These are phyloP conservation scores for Drosophila nigromelanica DNA, from an alignment of 1,140 invertebrate genomes.

Conservation along the genomic window DNA sequence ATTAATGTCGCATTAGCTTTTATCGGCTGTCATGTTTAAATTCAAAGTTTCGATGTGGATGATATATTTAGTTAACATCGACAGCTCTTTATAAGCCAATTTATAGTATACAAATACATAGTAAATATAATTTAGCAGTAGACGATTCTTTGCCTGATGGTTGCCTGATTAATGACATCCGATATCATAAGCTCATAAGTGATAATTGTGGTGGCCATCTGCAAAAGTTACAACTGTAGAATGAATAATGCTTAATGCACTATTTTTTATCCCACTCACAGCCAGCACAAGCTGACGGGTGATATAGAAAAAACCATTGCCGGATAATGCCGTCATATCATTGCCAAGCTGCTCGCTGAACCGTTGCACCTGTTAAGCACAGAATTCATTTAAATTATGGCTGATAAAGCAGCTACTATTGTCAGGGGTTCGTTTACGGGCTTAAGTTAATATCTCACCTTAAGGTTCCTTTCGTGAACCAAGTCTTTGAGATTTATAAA, in stretches of 20 bases:
- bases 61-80: too few species aligned
- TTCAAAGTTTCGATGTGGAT: too few species aligned
- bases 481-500: too few species aligned
- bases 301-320: constrained; percentile 87
- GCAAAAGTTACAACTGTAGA: constrained; percentile 41
- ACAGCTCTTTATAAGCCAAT: too few species aligned
- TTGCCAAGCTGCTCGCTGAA: constrained; percentile 86
- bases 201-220: constrained; percentile 87
- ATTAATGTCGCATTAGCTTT: background rate
- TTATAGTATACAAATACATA: too few species aligned
- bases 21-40: too few species aligned
- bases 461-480: too few species aligned
- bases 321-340: constrained; percentile 86
- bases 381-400: background rate
- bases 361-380: constrained; percentile 78
- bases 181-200: constrained; percentile 87
- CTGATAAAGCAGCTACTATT: too few species aligned
- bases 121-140: constrained; percentile 55
- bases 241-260: background rate
- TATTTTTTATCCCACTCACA: constrained; percentile 32
- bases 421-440: too few species aligned
- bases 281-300: constrained; percentile 87
- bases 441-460: too few species aligned
- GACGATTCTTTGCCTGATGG: constrained; percentile 72
- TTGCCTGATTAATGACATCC: constrained; percentile 76